Evolutionary conservation across 2,797 vertebrate genomes (phyloP).

Genomic region (Vultur gryphus): DNA sequence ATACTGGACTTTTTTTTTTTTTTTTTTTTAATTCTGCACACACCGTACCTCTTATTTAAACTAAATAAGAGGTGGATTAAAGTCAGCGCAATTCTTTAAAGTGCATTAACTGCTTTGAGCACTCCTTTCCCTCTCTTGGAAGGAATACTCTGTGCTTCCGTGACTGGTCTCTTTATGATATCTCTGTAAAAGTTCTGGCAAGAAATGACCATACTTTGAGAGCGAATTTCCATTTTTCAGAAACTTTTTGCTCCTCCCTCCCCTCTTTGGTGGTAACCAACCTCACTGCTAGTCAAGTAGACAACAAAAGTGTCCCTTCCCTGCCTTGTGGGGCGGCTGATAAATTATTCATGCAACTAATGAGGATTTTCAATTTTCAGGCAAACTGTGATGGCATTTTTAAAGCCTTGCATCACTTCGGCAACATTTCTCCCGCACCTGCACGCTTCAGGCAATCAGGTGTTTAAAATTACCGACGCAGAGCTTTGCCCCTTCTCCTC

Average conservation of each 20-base stretch:
- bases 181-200: constrained; percentile 40
- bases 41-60: not conserved
- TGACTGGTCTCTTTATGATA: constrained; percentile 36
- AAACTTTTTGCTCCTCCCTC: constrained; percentile 9
- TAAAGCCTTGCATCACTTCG: constrained; percentile 41
- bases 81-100: constrained; percentile 13
- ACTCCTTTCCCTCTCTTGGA: not conserved
- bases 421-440: constrained; percentile 68
- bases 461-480: constrained; percentile 54
- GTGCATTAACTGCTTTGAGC: constrained; percentile 25
- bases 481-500: constrained; percentile 10
- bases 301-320: constrained; percentile 59
- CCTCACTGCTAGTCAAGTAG: constrained; percentile 5
- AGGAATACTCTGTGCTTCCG: not conserved
- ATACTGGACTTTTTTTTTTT: not conserved
- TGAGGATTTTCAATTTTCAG: constrained; percentile 61
- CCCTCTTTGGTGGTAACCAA: not conserved
- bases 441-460: constrained; percentile 72
- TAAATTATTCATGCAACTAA: constrained; percentile 72
- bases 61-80: constrained; percentile 16
- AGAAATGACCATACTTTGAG: constrained; percentile 23
- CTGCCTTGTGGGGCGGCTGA: constrained; percentile 44
- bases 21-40: not conserved
- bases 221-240: constrained; percentile 26
- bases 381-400: constrained; percentile 45